phyloP scores from a whole-genome alignment of 2,797 vertebrate species.

The Cryptoblepharus egeriae region DNA sequence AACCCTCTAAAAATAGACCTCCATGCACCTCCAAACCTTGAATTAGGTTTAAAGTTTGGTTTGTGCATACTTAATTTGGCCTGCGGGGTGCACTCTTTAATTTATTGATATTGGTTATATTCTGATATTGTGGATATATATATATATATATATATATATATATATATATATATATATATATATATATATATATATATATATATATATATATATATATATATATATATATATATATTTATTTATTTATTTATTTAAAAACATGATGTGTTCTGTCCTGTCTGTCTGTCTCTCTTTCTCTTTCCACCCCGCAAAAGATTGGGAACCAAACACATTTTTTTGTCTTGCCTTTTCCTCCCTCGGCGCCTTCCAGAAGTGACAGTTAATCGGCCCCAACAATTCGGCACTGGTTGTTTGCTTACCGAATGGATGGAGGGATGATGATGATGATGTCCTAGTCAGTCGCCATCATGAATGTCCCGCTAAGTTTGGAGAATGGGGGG shows the following conservation, averaged over 20 bases:
- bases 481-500: conserved; percentile 74
- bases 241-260: background rate
- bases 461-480: conserved; percentile 55
- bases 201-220: too few species aligned
- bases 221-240: too few species aligned
- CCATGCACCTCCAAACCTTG: too few species aligned
- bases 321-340: background rate
- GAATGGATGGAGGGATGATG: conserved; percentile 33
- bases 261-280: background rate
- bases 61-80: background rate
- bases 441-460: conserved; percentile 41
- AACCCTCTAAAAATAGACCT: too few species aligned
- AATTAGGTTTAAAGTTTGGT: background rate
- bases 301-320: background rate
- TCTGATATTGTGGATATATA: too few species aligned
- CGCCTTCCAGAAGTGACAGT: accelerated
- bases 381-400: too few species aligned
- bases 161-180: too few species aligned
- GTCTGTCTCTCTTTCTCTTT: background rate
- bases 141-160: too few species aligned
- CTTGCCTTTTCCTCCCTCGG: background rate
- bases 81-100: background rate
- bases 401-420: background rate
- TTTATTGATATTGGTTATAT: too few species aligned
- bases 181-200: too few species aligned